These are phyloP conservation scores for Cecropterus lyciades DNA, from an alignment of 1,140 invertebrate species.

Conservation along the genomic window DNA sequence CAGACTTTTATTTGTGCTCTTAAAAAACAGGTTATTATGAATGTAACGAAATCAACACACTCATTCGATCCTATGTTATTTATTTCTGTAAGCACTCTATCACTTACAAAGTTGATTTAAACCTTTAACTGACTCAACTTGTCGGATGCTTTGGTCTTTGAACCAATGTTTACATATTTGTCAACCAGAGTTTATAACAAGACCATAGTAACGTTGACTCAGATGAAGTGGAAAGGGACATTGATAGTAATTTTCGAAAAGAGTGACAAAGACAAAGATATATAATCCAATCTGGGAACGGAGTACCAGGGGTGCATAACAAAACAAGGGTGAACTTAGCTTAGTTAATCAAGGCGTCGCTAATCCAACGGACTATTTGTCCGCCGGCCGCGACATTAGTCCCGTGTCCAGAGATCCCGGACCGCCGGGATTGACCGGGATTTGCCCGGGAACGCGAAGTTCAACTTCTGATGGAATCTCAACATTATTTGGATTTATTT, in stretches of 20 bases:
- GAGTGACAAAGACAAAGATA: slow-evolving; percentile 22
- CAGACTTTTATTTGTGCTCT: background rate
- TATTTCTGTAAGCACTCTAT: slow-evolving; percentile 23
- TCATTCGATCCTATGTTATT: background rate
- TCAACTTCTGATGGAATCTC: slow-evolving; percentile 49
- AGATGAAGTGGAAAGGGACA: slow-evolving; percentile 2
- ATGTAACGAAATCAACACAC: slow-evolving; percentile 3
- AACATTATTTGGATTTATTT: slow-evolving; percentile 2
- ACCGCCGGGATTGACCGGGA: slow-evolving; percentile 54
- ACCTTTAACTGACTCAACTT: slow-evolving; percentile 2
- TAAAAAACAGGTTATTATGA: background rate
- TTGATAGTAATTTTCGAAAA: background rate
- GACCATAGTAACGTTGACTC: background rate
- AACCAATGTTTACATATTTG: slow-evolving; percentile 29
- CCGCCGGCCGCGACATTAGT: slow-evolving; percentile 71
- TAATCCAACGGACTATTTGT: slow-evolving; percentile 73
- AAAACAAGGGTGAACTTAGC: slow-evolving; percentile 60
- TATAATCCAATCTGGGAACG: slow-evolving; percentile 34
- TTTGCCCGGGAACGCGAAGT: slow-evolving; percentile 53
- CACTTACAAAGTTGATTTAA: background rate
- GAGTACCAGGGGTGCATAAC: slow-evolving; percentile 66
- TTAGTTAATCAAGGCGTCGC: slow-evolving; percentile 73
- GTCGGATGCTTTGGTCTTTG: slow-evolving; percentile 19
- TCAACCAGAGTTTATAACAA: background rate
- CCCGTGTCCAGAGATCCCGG: slow-evolving; percentile 56